Evolutionary conservation across 37 sponge, comb jelly and placozoan genomes (phyloP), one percentile per base, ranked within the genome.

Genomic region (Axinella damicornis): DNA sequence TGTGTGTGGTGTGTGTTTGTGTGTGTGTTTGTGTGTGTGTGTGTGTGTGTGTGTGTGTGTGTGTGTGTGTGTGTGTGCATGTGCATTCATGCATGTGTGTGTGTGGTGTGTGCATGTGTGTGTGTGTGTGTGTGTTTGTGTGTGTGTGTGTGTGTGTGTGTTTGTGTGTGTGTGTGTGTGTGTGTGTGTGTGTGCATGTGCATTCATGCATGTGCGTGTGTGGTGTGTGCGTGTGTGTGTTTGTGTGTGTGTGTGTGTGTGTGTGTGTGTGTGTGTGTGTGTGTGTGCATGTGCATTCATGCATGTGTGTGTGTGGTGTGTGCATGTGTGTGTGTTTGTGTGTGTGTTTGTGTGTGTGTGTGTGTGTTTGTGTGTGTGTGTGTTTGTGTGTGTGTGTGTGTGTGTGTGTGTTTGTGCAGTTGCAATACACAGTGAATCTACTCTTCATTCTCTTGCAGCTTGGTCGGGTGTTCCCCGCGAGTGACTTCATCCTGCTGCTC

Each of bases 21-120:
- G 71, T 69, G 71, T 69, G 39, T 69, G 71, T 69, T 4, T 69
- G 71, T 69, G 39, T 69, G 71, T 69, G 39, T 69, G 71, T 5
- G 34, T 69, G 27, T 73, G 74, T 36, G 53, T 57, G 86, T 83
- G 94, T 90, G 65, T 76, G 90, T 30, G 92, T 91, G 20, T 46
- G 82, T 19, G 92, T 86, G 62, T 86, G 86, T n/a, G n/a, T n/a
- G n/a, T n/a, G 86, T 78, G 85, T 75, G 81, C 81, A 37, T 71
- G 86, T 16, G 35, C 91, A 30, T 28, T 81, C 40, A 94, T 94
- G 82, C 85, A 90, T 1, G 94, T 96, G 97, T 92, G n/a, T 85
- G 74, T n/a, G n/a, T n/a, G n/a, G n/a, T n/a, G n/a, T n/a, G n/a
- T n/a, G 76, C 18, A 59, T n/a, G n/a, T n/a, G n/a, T n/a, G n/a